Evolutionary conservation across 2,113 vertebrate species (phyloP).

Genomic region (Procavia capensis): DNA sequence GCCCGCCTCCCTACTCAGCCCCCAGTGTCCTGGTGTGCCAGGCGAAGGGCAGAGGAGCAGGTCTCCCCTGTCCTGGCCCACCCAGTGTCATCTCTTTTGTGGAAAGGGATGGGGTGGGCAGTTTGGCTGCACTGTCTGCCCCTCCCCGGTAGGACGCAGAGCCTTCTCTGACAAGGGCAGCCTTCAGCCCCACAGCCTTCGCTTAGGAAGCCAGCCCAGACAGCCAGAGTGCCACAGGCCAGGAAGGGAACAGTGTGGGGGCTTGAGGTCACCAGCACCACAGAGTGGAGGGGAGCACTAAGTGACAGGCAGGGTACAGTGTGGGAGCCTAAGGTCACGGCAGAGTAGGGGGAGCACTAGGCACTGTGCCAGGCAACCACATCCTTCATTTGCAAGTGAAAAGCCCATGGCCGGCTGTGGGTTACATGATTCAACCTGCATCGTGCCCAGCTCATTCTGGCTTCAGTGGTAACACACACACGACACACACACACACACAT

Average conservation of each 20-base stretch:
- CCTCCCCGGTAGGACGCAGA: accelerated
- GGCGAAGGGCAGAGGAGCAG: background rate
- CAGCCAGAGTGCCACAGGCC: accelerated
- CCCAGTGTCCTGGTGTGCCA: background rate
- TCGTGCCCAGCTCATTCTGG: background rate
- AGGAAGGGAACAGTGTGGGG: background rate
- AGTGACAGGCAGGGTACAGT: too few species aligned
- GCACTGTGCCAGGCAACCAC: background rate
- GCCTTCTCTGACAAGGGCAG: background rate
- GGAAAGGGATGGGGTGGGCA: background rate
- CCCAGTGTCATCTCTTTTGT: accelerated
- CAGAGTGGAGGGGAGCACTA: background rate
- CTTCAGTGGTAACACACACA: background rate
- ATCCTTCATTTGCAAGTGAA: background rate
- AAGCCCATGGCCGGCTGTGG: background rate
- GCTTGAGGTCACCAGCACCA: accelerated
- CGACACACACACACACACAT: background rate
- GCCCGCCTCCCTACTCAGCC: background rate
- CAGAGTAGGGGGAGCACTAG: background rate
- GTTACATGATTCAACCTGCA: background rate
- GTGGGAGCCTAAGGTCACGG: too few species aligned
- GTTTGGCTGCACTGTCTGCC: accelerated
- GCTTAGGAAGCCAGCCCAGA: background rate
- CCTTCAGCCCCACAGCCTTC: background rate
- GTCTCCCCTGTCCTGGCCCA: background rate